Evolutionary conservation across 2,113 vertebrate species (phyloP).

Genomic region (Ploceus nigricollis): DNA sequence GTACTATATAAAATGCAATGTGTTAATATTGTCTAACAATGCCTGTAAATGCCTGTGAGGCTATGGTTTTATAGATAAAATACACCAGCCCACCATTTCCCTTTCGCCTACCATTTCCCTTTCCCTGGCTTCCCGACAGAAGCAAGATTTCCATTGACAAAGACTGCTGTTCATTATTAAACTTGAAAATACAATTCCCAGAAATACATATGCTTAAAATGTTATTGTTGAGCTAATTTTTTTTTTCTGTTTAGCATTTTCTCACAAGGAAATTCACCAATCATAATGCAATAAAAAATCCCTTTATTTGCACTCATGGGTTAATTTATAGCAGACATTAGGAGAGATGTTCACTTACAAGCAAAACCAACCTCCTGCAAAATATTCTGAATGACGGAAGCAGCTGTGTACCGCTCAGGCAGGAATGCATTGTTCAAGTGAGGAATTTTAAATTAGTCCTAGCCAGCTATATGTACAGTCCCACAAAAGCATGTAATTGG

Average conservation of each 20-base stretch:
- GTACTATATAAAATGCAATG: background rate
- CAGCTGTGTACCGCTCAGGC: background rate
- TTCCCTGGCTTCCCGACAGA: background rate
- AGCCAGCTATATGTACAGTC: background rate
- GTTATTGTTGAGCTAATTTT: background rate
- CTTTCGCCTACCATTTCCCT: background rate
- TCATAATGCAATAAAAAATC: background rate
- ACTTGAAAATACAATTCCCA: background rate
- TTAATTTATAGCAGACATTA: background rate
- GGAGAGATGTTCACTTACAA: background rate
- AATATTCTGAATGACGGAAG: constrained; percentile 2
- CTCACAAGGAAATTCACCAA: background rate
- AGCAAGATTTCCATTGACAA: background rate
- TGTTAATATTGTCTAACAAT: background rate
- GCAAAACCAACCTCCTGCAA: background rate
- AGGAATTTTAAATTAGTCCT: background rate
- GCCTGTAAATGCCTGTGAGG: background rate
- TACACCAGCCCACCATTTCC: background rate
- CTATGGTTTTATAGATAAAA: background rate
- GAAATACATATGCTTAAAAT: background rate
- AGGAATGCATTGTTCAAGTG: constrained; percentile 13
- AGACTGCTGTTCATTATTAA: background rate
- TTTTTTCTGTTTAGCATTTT: background rate
- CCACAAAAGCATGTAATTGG: background rate
- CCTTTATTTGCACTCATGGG: background rate